These are phyloP conservation scores for Sipha flava DNA, from an alignment of 1,140 invertebrate species.

Conservation along the genomic window DNA sequence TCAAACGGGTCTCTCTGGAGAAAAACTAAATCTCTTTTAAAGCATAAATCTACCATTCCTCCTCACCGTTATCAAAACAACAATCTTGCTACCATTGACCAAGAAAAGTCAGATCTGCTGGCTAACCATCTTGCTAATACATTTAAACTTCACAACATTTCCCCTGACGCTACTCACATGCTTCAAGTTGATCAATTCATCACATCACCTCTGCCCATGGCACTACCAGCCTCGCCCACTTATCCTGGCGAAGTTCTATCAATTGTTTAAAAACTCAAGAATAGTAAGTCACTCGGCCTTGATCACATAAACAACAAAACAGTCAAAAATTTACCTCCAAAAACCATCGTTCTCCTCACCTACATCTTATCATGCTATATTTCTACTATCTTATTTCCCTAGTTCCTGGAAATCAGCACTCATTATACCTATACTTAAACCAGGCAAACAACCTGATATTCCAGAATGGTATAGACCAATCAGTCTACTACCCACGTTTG, in stretches of 20 bases:
- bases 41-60: background rate
- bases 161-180: background rate
- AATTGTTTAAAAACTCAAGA: background rate
- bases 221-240: background rate
- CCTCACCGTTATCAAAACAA: background rate
- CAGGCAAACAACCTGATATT: slow-evolving; percentile 34
- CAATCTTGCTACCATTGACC: background rate
- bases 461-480: slow-evolving; percentile 40
- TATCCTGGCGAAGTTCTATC: background rate
- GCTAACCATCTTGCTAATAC: background rate
- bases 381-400: background rate
- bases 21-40: slow-evolving; percentile 14
- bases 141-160: background rate
- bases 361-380: slow-evolving; percentile 5
- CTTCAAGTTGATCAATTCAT: background rate
- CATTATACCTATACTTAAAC: slow-evolving; percentile 41
- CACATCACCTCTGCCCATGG: background rate
- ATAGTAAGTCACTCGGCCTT: background rate
- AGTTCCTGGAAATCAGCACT: slow-evolving; percentile 39
- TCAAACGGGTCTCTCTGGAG: background rate
- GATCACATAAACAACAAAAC: background rate
- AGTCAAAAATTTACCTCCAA: no score
- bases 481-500: no score
- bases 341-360: no score
- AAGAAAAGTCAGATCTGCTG: background rate